Evolutionary conservation across 2,888 invertebrate species (phyloP).

Genomic region (Agonopterix heracliana): DNA sequence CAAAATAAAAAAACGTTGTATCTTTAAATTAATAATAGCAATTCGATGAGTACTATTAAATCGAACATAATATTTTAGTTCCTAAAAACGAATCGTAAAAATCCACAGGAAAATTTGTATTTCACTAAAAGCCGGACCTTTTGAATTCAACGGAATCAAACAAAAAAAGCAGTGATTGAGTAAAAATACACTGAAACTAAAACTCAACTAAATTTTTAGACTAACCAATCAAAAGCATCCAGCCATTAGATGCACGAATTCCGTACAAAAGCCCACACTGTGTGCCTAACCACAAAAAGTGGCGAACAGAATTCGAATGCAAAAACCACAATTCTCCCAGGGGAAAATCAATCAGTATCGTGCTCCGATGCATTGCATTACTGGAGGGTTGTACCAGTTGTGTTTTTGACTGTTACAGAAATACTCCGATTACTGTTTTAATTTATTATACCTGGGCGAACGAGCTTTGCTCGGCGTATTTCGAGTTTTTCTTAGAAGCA

Average conservation of each 20-base stretch:
- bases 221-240: constrained; percentile 22
- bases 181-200: not conserved
- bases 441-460: too few species aligned
- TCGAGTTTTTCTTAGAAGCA: too few species aligned
- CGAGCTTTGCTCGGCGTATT: too few species aligned
- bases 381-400: not conserved
- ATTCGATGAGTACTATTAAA: too few species aligned
- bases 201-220: constrained; percentile 3
- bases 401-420: not conserved
- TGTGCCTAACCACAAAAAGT: constrained; percentile 28
- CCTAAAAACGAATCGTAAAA: too few species aligned
- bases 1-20: too few species aligned
- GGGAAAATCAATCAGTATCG: constrained; percentile 30
- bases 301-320: constrained; percentile 26
- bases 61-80: too few species aligned
- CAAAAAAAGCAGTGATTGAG: not conserved
- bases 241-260: constrained; percentile 19
- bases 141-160: too few species aligned
- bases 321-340: constrained; percentile 25
- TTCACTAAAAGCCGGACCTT: too few species aligned
- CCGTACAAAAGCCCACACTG: constrained; percentile 15
- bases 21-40: too few species aligned
- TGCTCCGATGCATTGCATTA: constrained; percentile 1
- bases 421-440: too few species aligned
- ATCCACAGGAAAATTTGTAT: too few species aligned